phyloP scores from a whole-genome alignment of 2,797 vertebrate species.

The Enteromius mattozi region DNA sequence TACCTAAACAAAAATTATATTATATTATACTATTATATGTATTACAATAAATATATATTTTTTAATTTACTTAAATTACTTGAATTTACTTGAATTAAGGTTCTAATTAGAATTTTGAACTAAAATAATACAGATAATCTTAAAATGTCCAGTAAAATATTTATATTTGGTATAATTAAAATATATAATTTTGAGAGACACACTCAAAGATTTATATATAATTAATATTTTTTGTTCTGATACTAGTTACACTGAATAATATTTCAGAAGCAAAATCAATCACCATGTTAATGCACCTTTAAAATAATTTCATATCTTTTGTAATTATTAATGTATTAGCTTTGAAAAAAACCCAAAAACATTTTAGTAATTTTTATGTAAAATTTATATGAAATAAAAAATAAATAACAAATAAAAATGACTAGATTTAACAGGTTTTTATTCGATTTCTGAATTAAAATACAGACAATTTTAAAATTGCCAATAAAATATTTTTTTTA shows the following conservation, averaged over 20 bases:
- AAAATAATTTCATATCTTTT: not conserved
- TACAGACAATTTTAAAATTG: not conserved
- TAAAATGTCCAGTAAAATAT: not conserved
- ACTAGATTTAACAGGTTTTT: not conserved
- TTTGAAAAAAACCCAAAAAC: not conserved
- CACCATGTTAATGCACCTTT: not conserved
- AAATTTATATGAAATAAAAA: not conserved
- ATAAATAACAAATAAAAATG: not conserved
- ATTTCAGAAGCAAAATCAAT: constrained; percentile 36
- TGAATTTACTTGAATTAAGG: not conserved
- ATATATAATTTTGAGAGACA: not conserved
- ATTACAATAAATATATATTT: not conserved
- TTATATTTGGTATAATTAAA: not conserved
- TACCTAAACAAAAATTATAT: not conserved
- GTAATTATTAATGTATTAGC: not conserved
- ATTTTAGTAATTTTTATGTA: not conserved
- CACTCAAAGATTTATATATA: not conserved
- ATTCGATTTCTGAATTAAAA: not conserved
- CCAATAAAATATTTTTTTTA: not conserved
- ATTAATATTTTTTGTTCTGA: not conserved
- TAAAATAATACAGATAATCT: not conserved
- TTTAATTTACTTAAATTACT: not conserved
- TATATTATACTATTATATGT: not conserved
- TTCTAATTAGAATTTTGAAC: not conserved
- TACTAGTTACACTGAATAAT: constrained; percentile 20